phyloP scores from a whole-genome alignment of 1,140 invertebrate genomes.

The Drosophila equinoxialis region DNA sequence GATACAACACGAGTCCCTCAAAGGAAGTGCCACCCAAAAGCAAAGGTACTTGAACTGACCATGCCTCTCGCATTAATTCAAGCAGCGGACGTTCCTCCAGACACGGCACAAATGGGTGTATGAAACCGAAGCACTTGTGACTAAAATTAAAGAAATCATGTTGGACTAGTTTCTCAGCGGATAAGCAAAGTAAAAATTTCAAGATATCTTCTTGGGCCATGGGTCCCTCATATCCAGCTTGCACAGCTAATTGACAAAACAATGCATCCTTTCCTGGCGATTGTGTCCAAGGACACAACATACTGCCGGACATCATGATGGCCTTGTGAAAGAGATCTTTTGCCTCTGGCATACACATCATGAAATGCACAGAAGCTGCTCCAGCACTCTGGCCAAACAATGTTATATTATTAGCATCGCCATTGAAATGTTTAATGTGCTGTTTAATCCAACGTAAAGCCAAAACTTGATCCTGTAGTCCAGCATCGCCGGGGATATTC shows the following conservation, averaged over 20 bases:
- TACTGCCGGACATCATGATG: conserved; percentile 85
- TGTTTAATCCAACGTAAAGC: conserved; percentile 79
- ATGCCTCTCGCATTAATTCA: conserved; percentile 65
- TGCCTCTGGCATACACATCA: conserved; percentile 67
- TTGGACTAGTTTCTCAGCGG: conserved; percentile 84
- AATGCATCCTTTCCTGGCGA: conserved; percentile 20
- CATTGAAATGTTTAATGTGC: conserved; percentile 72
- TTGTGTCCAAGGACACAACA: conserved; percentile 79
- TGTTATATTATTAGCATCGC: conserved; percentile 69
- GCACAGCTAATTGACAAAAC: conserved; percentile 45
- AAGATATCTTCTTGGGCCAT: conserved; percentile 68
- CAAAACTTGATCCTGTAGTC: conserved; percentile 84
- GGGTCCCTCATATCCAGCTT: conserved; percentile 57
- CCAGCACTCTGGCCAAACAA: conserved; percentile 82
- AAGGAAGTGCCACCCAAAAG: conserved; percentile 80
- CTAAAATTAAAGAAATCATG: conserved; percentile 42
- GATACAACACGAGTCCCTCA: conserved; percentile 70
- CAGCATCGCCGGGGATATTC: conserved; percentile 84
- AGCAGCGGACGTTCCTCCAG: conserved; percentile 60
- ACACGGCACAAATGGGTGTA: conserved; percentile 66
- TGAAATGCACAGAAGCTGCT: conserved; percentile 64
- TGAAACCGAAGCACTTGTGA: conserved; percentile 46
- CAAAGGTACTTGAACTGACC: conserved; percentile 75
- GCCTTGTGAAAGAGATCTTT: conserved; percentile 85
- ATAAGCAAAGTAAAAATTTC: conserved; percentile 84